Evolutionary conservation across 2,113 vertebrate genomes (phyloP).

Genomic region (Triplophysa dalaica): DNA sequence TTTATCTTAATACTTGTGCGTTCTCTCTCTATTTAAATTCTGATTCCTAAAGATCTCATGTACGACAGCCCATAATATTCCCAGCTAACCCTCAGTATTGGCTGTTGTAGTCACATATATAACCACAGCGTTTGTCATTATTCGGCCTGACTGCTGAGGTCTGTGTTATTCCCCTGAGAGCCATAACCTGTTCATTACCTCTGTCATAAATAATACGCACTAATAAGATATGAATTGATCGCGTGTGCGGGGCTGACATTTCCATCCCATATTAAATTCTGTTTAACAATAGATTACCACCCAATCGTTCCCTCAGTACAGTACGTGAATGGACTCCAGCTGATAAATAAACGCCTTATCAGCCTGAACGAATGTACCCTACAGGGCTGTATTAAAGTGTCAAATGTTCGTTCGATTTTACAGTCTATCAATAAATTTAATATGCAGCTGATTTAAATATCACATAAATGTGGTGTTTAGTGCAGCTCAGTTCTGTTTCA

Average conservation of each 20-base stretch:
- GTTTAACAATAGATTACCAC: constrained; percentile 83
- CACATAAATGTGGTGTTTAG: not conserved
- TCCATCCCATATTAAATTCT: constrained; percentile 87
- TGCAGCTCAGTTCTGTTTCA: not conserved
- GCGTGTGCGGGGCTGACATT: constrained; percentile 79
- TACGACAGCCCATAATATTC: constrained; percentile 75
- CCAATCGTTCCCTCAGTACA: constrained; percentile 76
- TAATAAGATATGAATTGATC: constrained; percentile 91
- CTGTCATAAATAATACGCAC: constrained; percentile 85
- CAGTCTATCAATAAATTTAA: not conserved
- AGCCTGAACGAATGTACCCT: not conserved
- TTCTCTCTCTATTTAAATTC: not conserved
- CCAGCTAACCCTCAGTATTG: constrained; percentile 67
- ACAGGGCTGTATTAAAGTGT: not conserved
- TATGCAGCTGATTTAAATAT: not conserved
- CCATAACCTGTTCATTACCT: constrained; percentile 73
- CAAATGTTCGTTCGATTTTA: not conserved
- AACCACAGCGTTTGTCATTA: constrained; percentile 86
- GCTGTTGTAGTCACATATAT: constrained; percentile 81
- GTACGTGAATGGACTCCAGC: constrained; percentile 74
- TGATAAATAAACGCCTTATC: not conserved
- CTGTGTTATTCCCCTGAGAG: constrained; percentile 74
- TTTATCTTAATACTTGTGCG: not conserved
- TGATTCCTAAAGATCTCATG: constrained; percentile 19
- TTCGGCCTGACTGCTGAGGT: constrained; percentile 80